Conservation (phyloP, 2,797 vertebrate species). For the Octomys mimax region DNA sequence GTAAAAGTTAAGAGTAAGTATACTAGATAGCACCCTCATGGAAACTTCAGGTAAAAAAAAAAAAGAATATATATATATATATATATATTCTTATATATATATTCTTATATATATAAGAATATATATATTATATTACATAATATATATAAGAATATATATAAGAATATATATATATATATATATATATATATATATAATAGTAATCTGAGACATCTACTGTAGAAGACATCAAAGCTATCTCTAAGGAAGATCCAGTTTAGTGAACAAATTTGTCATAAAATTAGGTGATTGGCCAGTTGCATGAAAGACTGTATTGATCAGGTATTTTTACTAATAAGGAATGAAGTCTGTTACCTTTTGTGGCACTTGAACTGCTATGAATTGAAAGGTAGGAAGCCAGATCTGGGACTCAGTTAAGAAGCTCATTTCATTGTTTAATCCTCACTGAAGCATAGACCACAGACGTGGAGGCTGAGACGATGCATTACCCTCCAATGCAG, state of each 20-base stretch:
- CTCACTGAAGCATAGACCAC: conserved; percentile 42
- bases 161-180: no score
- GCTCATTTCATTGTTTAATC: conserved; percentile 51
- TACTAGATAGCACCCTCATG: not conserved
- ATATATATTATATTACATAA: no score
- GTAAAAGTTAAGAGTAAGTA: not conserved
- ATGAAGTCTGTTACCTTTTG: not conserved
- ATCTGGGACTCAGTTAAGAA: not conserved
- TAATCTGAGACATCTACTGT: conserved; percentile 35
- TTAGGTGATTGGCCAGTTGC: conserved; percentile 52
- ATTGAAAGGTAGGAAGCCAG: not conserved
- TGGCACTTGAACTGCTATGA: not conserved
- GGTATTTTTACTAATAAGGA: conserved; percentile 63
- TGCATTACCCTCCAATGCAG: conserved; percentile 40
- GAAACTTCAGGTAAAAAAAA: conserved; percentile 26
- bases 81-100: no score
- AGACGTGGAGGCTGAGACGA: conserved; percentile 71
- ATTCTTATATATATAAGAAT: no score
- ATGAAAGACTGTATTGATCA: conserved; percentile 61
- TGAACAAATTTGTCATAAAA: conserved; percentile 60
- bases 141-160: no score
- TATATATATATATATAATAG: not conserved
- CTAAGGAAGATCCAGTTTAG: conserved; percentile 53
- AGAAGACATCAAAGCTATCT: conserved; percentile 31
- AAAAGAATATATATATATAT: no score